A percentile compares a stretch with the other conserved stretches of the same genome.
These are phyloP conservation scores for Rotaria socialis DNA, from an alignment of 2,888 invertebrate species.

Conservation along the genomic window DNA sequence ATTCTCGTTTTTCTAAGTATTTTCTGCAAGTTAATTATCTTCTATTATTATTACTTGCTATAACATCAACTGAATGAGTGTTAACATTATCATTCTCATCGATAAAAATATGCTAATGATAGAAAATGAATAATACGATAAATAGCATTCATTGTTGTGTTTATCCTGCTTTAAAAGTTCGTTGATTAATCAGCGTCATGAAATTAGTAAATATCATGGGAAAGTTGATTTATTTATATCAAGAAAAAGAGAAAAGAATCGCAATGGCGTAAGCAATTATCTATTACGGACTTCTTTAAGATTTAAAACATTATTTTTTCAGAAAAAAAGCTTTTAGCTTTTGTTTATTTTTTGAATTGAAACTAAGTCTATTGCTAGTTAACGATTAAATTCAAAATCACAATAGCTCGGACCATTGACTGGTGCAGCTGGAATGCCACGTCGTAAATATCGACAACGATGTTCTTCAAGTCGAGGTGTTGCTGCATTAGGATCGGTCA, in stretches of 20 bases:
- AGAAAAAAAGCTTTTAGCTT: neutral
- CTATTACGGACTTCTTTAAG: neutral
- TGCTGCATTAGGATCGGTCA: slow-evolving; percentile 61
- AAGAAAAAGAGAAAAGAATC: neutral
- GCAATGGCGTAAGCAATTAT: neutral
- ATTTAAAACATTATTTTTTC: neutral
- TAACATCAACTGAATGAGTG: neutral
- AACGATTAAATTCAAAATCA: slow-evolving; percentile 48
- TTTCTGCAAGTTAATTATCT: neutral
- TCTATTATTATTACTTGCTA: neutral
- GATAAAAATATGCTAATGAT: neutral
- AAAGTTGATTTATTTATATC: neutral
- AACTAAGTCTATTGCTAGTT: neutral
- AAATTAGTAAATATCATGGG: neutral
- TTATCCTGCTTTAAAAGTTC: neutral
- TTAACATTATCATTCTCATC: neutral
- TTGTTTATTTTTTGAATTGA: neutral
- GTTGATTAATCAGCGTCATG: neutral
- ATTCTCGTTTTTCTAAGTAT: neutral
- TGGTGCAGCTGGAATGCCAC: slow-evolving; percentile 70
- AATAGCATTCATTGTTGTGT: neutral
- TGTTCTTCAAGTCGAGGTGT: slow-evolving; percentile 68
- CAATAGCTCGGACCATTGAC: slow-evolving; percentile 70
- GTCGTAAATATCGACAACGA: slow-evolving; percentile 66
- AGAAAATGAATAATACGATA: neutral